These are phyloP conservation scores for Leptodactylus fallax DNA, from an alignment of 2,797 vertebrate species.

Conservation along the genomic window DNA sequence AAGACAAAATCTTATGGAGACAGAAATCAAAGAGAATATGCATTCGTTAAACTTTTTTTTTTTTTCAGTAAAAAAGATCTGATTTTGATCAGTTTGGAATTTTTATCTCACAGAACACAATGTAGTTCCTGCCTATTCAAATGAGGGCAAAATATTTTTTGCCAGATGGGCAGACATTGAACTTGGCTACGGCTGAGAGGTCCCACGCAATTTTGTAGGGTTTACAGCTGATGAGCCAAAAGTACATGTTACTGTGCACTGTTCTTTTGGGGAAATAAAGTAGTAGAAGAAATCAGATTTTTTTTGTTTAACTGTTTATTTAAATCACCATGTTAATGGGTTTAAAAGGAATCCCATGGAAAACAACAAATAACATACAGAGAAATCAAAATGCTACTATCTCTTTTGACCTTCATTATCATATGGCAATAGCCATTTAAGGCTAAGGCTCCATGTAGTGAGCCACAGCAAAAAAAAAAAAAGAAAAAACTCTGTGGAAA, in stretches of 20 bases:
- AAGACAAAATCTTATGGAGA: conserved; percentile 11
- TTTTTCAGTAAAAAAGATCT: conserved; percentile 18
- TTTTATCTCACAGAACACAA: not conserved
- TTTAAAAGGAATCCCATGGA: not conserved
- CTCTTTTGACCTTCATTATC: not conserved
- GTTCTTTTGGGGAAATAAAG: not conserved
- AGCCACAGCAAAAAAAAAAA: too few relatives aligned
- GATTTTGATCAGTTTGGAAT: conserved; percentile 28
- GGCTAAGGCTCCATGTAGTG: too few relatives aligned
- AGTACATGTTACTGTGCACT: not conserved
- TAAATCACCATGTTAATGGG: not conserved
- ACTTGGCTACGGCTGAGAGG: not conserved
- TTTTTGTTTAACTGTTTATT: not conserved
- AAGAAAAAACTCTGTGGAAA: too few relatives aligned
- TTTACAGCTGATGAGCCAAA: not conserved
- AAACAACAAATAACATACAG: not conserved
- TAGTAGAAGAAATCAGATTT: not conserved
- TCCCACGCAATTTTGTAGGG: not conserved
- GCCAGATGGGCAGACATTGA: not conserved
- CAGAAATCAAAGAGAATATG: conserved; percentile 14
- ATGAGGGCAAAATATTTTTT: not conserved
- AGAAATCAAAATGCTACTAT: not conserved
- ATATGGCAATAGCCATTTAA: too few relatives aligned
- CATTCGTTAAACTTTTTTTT: conserved; percentile 32
- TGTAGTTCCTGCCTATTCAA: not conserved